A percentile compares a stretch with the other conserved stretches of the same genome.
Conservation (phyloP, 1,140 invertebrate genomes). For the Periplaneta americana region DNA sequence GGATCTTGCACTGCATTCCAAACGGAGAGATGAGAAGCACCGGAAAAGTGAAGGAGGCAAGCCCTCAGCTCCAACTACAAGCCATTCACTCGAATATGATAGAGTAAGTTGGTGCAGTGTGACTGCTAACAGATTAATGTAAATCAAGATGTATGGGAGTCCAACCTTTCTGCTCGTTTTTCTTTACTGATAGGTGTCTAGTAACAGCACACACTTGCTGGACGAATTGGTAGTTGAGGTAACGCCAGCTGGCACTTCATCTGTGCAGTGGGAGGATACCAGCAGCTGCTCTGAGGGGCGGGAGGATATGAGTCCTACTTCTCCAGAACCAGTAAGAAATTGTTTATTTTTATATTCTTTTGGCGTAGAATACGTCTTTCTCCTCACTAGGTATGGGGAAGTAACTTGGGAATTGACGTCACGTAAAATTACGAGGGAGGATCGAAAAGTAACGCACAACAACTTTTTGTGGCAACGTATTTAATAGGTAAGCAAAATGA, state of each 20-base stretch:
- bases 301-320: neutral
- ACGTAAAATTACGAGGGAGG: too few species aligned
- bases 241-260: neutral
- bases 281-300: conserved; percentile 6
- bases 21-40: conserved; percentile 31
- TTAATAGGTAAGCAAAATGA: too few species aligned
- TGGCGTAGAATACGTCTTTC: too few species aligned
- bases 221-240: neutral
- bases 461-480: too few species aligned
- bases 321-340: neutral
- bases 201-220: neutral
- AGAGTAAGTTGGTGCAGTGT: neutral
- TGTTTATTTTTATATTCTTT: too few species aligned
- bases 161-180: too few species aligned
- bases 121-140: neutral
- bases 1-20: conserved; percentile 34
- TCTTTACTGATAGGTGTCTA: neutral
- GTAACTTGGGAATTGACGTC: too few species aligned
- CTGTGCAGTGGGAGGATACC: neutral
- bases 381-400: too few species aligned
- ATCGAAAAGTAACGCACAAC: too few species aligned
- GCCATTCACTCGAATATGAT: neutral
- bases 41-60: conserved; percentile 42
- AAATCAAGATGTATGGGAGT: too few species aligned
- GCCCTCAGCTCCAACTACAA: conserved; percentile 9